These are phyloP conservation scores for Poecilobothrus nobilitatus DNA, from an alignment of 2,888 invertebrate species.

Conservation along the genomic window DNA sequence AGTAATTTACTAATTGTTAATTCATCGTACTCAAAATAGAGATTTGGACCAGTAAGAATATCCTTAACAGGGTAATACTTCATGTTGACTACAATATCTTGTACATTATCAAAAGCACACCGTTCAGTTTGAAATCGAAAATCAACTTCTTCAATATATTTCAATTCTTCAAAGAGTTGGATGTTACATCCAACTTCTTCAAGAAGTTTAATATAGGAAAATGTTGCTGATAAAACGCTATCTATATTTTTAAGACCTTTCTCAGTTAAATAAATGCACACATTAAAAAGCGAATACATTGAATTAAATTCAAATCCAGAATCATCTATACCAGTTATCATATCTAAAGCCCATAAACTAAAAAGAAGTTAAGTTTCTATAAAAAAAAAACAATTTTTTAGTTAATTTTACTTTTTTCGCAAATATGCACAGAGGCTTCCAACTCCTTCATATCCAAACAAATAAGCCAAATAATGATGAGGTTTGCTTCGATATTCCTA, in stretches of 20 bases:
- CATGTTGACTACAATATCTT: conserved; percentile 66
- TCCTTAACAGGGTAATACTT: conserved; percentile 70
- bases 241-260: conserved; percentile 63
- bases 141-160: conserved; percentile 64
- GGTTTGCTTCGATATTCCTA: conserved; percentile 41
- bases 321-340: conserved; percentile 63
- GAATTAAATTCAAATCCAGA: conserved; percentile 72
- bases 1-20: conserved; percentile 43
- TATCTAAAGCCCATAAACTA: conserved; percentile 67
- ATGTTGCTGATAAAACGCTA: conserved; percentile 66
- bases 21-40: conserved; percentile 70
- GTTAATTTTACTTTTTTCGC: conserved; percentile 53
- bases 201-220: conserved; percentile 70
- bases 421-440: conserved; percentile 74
- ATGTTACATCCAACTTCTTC: conserved; percentile 57
- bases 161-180: conserved; percentile 58
- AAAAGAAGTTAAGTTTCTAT: conserved; percentile 22
- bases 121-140: conserved; percentile 65
- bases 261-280: conserved; percentile 68
- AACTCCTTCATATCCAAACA: conserved; percentile 81
- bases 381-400: conserved; percentile 10
- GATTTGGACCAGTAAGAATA: conserved; percentile 65
- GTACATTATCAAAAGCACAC: conserved; percentile 67
- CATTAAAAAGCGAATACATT: conserved; percentile 65
- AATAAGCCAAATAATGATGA: conserved; percentile 61